These are phyloP conservation scores for Calidris pugnax DNA, from an alignment of 2,113 vertebrate species.

Conservation along the genomic window DNA sequence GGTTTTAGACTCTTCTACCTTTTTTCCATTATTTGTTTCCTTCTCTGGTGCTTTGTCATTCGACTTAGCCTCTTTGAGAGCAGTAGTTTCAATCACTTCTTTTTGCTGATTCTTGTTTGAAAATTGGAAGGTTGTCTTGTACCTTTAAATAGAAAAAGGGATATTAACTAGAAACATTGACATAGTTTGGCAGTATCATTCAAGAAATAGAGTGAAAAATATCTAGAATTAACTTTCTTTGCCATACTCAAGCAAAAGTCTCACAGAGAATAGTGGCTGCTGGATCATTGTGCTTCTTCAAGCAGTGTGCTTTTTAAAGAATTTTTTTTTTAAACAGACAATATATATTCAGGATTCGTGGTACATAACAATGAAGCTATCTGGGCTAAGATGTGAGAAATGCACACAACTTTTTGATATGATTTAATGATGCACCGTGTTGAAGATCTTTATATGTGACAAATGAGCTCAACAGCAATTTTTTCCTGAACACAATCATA, in stretches of 20 bases:
- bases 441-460: not conserved
- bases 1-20: constrained; percentile 59
- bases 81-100: constrained; percentile 79
- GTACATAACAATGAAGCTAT: not conserved
- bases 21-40: constrained; percentile 68
- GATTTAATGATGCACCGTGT: not conserved
- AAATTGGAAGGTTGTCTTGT: constrained; percentile 71
- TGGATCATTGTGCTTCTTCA: not conserved
- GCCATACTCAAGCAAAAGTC: not conserved
- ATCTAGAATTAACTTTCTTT: not conserved
- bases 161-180: not conserved
- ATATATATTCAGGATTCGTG: not conserved
- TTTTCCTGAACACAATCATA: not conserved
- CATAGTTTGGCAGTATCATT: not conserved
- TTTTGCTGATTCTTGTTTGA: constrained; percentile 73
- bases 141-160: constrained; percentile 70
- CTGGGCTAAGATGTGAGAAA: not conserved
- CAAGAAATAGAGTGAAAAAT: not conserved
- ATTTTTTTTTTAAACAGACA: not conserved
- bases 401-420: not conserved
- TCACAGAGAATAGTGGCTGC: not conserved
- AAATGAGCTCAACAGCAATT: not conserved
- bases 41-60: constrained; percentile 61
- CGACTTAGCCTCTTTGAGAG: constrained; percentile 73
- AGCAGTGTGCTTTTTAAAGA: not conserved